Evolutionary conservation across 2,113 vertebrate genomes (phyloP), one percentile per base, ranked within the genome.

Genomic region (Zapornia atra): DNA sequence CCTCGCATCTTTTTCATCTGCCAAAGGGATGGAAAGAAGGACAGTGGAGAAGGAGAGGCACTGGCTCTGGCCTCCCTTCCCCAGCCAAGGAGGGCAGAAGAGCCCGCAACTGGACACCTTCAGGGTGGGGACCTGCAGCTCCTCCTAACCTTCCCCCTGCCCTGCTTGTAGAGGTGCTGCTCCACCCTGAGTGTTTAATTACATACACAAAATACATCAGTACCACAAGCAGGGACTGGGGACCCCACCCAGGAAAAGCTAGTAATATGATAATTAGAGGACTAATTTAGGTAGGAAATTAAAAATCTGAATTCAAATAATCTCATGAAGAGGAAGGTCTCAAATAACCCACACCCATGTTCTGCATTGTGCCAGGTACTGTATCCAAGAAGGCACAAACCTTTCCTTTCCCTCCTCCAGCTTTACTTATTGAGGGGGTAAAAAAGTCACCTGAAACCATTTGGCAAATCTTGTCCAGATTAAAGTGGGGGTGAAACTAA

Each of bases 361-460:
- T 69, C 61, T 72, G 7, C 28, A 54, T 53, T 8, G 2, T 54
- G 6, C 33, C 24, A 65, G n/a, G 4, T 57, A 92, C n/a, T 44
- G 66, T 40, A 83, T 24, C 38, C 91, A 82, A 80, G 14, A 17
- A 70, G 28, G 29, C 33, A 59, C 1, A 0, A 87, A 6, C 29
- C 17, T 42, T 73, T 92, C 54, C 0, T 12, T 48, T 93, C 69
- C 38, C 59, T 85, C 82, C 46, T 83, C 71, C n/a, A 66, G 59
- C n/a, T 92, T 93, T 88, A 77, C 61, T 72, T 88, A 80, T 20
- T 59, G 11, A 33, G 44, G 79, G 68, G 68, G 7, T 3, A 31
- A 91, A 85, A 84, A 91, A 68, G 15, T 12, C 44, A 90, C 33
- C 34, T 93, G 92, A 88, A 95, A 87, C 46, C 76, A 57, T 83